These are phyloP conservation scores for Patella depressa DNA, from an alignment of 2,888 invertebrate genomes.

Conservation along the genomic window DNA sequence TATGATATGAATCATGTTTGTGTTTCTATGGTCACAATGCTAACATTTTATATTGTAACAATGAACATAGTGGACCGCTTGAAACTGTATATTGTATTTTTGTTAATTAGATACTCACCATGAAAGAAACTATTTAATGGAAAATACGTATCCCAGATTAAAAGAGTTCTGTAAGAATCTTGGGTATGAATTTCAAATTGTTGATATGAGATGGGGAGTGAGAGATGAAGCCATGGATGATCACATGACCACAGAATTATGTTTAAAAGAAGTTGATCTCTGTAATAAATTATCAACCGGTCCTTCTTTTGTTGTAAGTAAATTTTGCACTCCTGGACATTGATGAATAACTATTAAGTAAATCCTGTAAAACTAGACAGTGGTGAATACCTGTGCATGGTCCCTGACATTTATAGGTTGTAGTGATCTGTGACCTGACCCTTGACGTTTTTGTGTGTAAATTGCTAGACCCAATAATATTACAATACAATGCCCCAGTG, in stretches of 20 bases:
- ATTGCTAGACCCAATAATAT: no score
- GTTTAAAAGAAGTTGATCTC: slow-evolving; percentile 55
- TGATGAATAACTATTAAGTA: background rate
- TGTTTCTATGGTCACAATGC: no score
- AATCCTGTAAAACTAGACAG: no score
- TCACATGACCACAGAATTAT: slow-evolving; percentile 62
- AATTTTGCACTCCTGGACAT: background rate
- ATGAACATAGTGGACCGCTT: no score
- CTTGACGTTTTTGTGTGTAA: no score
- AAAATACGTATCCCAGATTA: slow-evolving; percentile 55
- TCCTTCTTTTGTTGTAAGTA: slow-evolving; percentile 62
- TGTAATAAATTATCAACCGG: slow-evolving; percentile 63
- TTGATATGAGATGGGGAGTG: slow-evolving; percentile 66
- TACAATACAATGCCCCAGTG: no score
- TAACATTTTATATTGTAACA: no score
- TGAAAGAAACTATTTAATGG: slow-evolving; percentile 62
- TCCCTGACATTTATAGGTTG: no score
- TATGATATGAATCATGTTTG: no score
- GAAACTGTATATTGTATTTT: no score
- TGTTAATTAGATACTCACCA: slow-evolving; percentile 51
- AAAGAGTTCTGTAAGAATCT: slow-evolving; percentile 57
- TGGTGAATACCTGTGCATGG: no score
- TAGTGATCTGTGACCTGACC: no score
- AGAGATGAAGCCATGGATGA: slow-evolving; percentile 62
- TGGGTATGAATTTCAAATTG: slow-evolving; percentile 65